These are phyloP conservation scores for Piaya cayana DNA, from an alignment of 2,113 vertebrate species.

Conservation along the genomic window DNA sequence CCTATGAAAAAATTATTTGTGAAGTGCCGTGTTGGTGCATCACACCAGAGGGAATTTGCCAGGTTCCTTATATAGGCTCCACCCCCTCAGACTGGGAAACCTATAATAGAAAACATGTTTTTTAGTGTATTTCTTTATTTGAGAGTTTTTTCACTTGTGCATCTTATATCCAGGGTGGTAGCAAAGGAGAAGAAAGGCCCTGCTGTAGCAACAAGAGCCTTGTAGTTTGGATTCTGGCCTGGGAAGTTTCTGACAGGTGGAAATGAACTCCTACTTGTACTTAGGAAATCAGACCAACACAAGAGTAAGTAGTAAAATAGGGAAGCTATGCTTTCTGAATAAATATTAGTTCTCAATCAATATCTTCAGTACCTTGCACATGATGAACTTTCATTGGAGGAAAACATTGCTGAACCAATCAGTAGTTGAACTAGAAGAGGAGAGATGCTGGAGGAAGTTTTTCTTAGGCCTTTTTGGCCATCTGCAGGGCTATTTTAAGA, in stretches of 20 bases:
- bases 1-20: neutral
- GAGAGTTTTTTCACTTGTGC: neutral
- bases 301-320: neutral
- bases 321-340: neutral
- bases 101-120: neutral
- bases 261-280: neutral
- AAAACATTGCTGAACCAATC: neutral
- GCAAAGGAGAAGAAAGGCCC: neutral
- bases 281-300: neutral
- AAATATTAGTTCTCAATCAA: neutral
- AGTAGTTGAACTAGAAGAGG: neutral
- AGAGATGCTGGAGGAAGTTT: neutral
- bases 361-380: neutral
- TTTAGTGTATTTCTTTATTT: neutral
- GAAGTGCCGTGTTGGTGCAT: neutral
- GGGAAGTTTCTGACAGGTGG: neutral
- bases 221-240: neutral
- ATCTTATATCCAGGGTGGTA: neutral
- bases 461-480: neutral
- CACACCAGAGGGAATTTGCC: neutral
- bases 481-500: neutral
- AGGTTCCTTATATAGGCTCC: neutral
- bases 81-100: neutral
- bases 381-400: neutral
- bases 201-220: neutral